Evolutionary conservation across 2,113 vertebrate genomes (phyloP).

Genomic region (Bufo gargarizans): DNA sequence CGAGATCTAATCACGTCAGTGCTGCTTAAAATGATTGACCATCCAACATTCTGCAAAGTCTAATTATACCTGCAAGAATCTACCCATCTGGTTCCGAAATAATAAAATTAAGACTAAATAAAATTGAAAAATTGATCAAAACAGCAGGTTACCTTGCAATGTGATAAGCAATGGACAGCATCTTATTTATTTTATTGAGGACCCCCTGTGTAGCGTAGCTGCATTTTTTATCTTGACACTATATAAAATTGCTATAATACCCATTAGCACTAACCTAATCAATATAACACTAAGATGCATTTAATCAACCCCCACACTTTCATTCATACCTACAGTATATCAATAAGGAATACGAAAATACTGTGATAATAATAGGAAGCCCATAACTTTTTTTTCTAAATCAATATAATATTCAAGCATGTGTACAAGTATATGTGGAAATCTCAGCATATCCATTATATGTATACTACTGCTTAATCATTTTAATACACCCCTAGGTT

Average conservation of each 20-base stretch:
- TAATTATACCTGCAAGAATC: slow-evolving; percentile 51
- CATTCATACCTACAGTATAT: slow-evolving; percentile 6
- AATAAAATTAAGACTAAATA: slow-evolving; percentile 52
- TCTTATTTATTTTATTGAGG: slow-evolving; percentile 40
- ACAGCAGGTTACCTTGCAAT: slow-evolving; percentile 46
- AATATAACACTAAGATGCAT: slow-evolving; percentile 32
- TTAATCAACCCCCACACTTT: slow-evolving; percentile 29
- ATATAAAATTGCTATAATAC: slow-evolving; percentile 46
- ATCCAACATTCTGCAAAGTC: slow-evolving; percentile 40
- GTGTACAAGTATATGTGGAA: background rate
- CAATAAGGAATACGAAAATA: slow-evolving; percentile 33
- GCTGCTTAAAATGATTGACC: slow-evolving; percentile 37
- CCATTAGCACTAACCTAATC: slow-evolving; percentile 43
- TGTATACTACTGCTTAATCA: background rate
- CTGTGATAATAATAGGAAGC: background rate
- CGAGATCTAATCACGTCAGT: slow-evolving; percentile 36
- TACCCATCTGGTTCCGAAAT: slow-evolving; percentile 49
- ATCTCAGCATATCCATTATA: background rate
- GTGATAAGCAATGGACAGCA: slow-evolving; percentile 40
- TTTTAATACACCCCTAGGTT: no score
- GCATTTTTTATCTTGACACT: slow-evolving; percentile 46
- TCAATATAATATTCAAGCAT: background rate
- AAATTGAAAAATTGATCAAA: slow-evolving; percentile 53
- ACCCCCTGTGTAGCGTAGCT: slow-evolving; percentile 44
- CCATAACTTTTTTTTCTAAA: background rate